Base-by-base conservation (phyloP, 2,888 invertebrate species). In the Tachina grossa region DNA sequence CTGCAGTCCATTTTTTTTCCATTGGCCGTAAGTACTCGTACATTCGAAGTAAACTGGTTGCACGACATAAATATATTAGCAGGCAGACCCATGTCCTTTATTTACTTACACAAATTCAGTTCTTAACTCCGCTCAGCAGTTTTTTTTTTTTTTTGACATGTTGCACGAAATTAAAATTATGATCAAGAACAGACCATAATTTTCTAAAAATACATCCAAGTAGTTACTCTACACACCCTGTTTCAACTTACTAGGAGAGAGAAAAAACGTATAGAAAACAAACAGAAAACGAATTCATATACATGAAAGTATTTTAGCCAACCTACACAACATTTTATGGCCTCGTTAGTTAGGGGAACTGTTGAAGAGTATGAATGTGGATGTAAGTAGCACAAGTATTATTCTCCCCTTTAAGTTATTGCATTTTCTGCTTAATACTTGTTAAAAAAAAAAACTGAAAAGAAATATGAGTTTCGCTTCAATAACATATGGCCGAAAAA, bases 381-480 rank as follows among this genome's bases (percentile, higher is more conserved):
- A 43, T 69, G 75, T n/a, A n/a, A 13, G 66, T 39, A 31, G 9
- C 31, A 68, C 49, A 53, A 59, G 14, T 11, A 47, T 14, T 41
- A 75, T 75, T 16, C 31, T 82, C 31, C 61, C 61, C 53, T 79
- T 71, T 49, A 63, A 63, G 16, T 14, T 31, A 19, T 11, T 45
- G 45, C 13, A 45, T 53, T 47, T 31, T 68, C 13, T 79, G 69
- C 71, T 71, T 49, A 77, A 63, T 57, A 31, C 9, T 9, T 16
- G 8, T 5, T 4, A 51, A 75, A 61, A 69, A 82, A n/a, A 41
- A 31, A 0, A 16, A 45, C 11, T 55, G 14, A 63, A 75, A 75
- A 65, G 75, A 71, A 79, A 84, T 76, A 80, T 84, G 65, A 51
- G 55, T 77, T 76, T 72, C 71, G 76, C 68, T 84, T 72, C 68